Conservation (phyloP, 2,797 vertebrate species). For the Poeciliopsis infans region DNA sequence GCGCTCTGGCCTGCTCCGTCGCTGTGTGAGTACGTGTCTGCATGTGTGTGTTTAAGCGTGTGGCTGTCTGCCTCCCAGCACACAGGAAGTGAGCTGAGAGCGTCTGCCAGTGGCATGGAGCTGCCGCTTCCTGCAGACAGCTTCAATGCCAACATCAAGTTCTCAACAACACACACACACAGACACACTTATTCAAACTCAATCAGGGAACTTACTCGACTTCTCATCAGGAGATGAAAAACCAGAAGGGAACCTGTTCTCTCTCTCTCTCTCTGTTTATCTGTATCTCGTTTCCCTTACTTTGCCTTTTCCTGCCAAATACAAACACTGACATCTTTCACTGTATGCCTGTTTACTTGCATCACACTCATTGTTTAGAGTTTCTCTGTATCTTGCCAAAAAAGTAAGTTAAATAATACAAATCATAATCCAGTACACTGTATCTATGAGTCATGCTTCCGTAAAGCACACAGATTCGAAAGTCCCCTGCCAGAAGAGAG, state of each 20-base stretch:
- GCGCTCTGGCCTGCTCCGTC: slow-evolving; percentile 83
- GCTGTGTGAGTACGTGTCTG: slow-evolving; percentile 56
- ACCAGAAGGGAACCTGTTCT: slow-evolving; percentile 59
- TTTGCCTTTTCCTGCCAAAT: slow-evolving; percentile 50
- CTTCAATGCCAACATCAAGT: slow-evolving; percentile 81
- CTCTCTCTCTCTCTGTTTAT: slow-evolving; percentile 62
- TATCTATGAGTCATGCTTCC: slow-evolving; percentile 34
- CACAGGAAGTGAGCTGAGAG: slow-evolving; percentile 84
- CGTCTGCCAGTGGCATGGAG: slow-evolving; percentile 86
- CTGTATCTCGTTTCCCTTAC: slow-evolving; percentile 54
- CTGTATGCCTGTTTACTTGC: slow-evolving; percentile 19
- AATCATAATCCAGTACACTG: slow-evolving; percentile 48
- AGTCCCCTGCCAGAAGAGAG: background rate
- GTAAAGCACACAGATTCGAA: slow-evolving; percentile 20
- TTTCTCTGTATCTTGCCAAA: slow-evolving; percentile 54
- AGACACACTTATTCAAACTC: slow-evolving; percentile 5
- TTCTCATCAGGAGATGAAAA: slow-evolving; percentile 55
- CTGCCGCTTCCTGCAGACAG: slow-evolving; percentile 81
- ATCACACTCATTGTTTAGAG: slow-evolving; percentile 48
- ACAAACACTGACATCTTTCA: slow-evolving; percentile 65
- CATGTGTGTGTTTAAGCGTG: slow-evolving; percentile 28
- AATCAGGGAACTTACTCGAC: slow-evolving; percentile 45
- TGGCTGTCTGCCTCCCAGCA: slow-evolving; percentile 68
- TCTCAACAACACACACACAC: slow-evolving; percentile 37
- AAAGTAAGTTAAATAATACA: slow-evolving; percentile 47